These are phyloP conservation scores for Oncorhynchus masou DNA, from an alignment of 2,113 vertebrate genomes.

Conservation along the genomic window DNA sequence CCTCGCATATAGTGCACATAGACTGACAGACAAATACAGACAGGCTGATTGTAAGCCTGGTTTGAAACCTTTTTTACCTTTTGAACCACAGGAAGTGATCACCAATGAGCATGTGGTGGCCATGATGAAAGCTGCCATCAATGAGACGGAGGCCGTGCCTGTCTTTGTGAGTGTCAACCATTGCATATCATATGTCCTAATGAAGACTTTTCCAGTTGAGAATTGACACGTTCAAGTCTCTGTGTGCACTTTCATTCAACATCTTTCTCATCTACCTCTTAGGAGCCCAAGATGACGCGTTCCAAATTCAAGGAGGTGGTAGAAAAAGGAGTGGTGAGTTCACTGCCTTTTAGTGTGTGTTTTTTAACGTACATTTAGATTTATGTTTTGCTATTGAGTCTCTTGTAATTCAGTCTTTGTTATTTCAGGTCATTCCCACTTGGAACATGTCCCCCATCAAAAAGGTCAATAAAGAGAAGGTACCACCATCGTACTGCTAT, in stretches of 20 bases:
- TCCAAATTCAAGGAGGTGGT: conserved; percentile 96
- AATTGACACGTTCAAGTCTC: not conserved
- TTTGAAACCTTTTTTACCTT: not conserved
- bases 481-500: conserved; percentile 27
- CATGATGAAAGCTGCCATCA: conserved; percentile 98
- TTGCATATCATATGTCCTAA: not conserved
- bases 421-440: conserved; percentile 85
- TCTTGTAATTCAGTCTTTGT: not conserved
- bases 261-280: conserved; percentile 4
- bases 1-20: too few species aligned
- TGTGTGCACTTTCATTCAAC: not conserved
- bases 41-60: not conserved
- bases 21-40: too few species aligned
- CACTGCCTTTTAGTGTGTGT: not conserved
- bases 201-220: too few species aligned
- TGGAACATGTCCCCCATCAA: conserved; percentile 98
- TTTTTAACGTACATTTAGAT: not conserved
- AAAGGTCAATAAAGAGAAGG: conserved; percentile 81
- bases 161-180: conserved; percentile 84
- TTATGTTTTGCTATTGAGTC: not conserved
- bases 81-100: conserved; percentile 86
- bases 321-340: conserved; percentile 92
- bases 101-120: conserved; percentile 97
- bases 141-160: conserved; percentile 86
- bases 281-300: conserved; percentile 98